Evolutionary conservation across 2,888 invertebrate species (phyloP).

Genomic region (Falcaria lacertinaria): DNA sequence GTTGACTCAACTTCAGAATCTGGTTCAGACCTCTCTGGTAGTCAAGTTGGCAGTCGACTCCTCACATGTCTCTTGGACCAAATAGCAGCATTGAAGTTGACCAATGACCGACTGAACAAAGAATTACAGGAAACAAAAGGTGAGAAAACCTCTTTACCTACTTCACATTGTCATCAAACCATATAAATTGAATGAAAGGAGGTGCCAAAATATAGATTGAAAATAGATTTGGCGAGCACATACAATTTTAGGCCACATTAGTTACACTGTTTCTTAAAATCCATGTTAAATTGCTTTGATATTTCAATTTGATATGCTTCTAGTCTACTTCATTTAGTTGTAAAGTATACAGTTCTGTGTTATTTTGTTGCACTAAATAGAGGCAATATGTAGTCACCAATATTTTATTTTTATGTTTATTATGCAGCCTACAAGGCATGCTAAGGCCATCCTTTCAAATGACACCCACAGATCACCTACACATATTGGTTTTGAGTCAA

Average conservation of each 20-base stretch:
- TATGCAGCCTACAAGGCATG: conserved; percentile 1
- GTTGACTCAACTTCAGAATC: conserved; percentile 76
- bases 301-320: conserved; percentile 3
- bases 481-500: conserved; percentile 22
- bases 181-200: neutral
- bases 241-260: conserved; percentile 4
- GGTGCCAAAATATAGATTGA: conserved; percentile 1
- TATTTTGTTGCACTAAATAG: neutral
- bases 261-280: conserved; percentile 1
- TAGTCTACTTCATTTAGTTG: neutral
- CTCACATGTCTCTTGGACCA: conserved; percentile 85
- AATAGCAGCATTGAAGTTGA: conserved; percentile 84
- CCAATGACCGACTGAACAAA: conserved; percentile 86
- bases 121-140: conserved; percentile 87
- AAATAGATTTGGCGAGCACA: neutral
- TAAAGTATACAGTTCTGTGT: neutral
- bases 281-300: conserved; percentile 3
- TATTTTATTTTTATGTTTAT: neutral
- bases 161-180: conserved; percentile 12
- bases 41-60: conserved; percentile 78
- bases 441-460: conserved; percentile 23
- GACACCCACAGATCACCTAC: conserved; percentile 35
- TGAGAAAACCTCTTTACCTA: conserved; percentile 31
- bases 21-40: conserved; percentile 74
- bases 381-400: neutral